Base-by-base conservation (phyloP, 2,797 vertebrate genomes). In the Bradypodion ventrale region DNA sequence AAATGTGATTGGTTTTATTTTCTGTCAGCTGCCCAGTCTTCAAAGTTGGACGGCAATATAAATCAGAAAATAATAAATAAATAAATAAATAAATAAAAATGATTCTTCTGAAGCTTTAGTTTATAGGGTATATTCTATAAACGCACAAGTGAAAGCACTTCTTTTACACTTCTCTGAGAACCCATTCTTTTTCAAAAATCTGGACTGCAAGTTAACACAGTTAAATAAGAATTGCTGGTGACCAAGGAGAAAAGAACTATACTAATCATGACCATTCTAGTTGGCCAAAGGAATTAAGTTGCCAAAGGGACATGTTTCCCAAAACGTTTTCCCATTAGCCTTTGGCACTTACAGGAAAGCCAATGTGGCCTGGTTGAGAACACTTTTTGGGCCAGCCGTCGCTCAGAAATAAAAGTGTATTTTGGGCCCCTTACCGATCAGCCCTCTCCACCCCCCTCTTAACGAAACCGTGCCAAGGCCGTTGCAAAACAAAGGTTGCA, bases 251-350 rank as follows among this genome's bases (percentile, higher is more conserved):
- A 73, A 83, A 76, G 44, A 65, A 23, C 66, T 42, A 32, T 35
- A 44, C 8, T 83, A 78, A 76, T 62, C 77, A 72, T 68, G 76
- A 79, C 86, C 72, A 78, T 27, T 60, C 72, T 13, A 44, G 40
- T n/a, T n/a, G n/a, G n/a, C n/a, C n/a, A 21, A 80, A 79, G 9
- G 68, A 66, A 49, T 52, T 74, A 81, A 46, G 4, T 59, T 62
- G 27, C 56, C 49, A 52, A 80, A 69, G 52, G 77, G 56, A 78
- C 60, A 76, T 78, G 77, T 87, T 56, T 56, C 56, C 56, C 40
- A 49, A 66, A 76, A 90, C 82, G 78, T 68, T 63, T 88, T 87
- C 84, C 69, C 72, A n/a, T 83, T 80, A 40, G 84, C 59, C 56
- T 65, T 65, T 37, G 73, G 70, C 88, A 76, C 60, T 35, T 19